These are phyloP conservation scores for Podarcis siculus DNA, from an alignment of 2,797 vertebrate genomes.

Conservation along the genomic window DNA sequence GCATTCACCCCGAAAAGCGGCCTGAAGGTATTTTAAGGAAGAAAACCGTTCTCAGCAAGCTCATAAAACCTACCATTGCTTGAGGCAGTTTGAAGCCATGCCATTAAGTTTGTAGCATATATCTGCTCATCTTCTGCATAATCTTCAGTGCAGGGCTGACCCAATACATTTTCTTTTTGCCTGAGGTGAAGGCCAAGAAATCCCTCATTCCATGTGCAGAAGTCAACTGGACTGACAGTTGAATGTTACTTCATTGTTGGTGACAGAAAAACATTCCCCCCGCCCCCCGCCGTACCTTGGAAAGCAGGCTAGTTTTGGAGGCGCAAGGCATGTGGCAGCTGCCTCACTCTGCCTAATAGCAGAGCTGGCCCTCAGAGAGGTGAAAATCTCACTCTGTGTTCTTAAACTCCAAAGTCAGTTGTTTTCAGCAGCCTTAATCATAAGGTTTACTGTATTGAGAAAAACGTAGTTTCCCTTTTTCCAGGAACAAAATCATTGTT, in stretches of 20 bases:
- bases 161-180: too few species aligned
- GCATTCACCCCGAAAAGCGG: too few species aligned
- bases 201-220: too few species aligned
- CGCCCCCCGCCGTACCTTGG: fast-evolving
- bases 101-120: not conserved
- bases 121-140: not conserved
- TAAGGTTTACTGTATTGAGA: not conserved
- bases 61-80: not conserved
- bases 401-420: conserved; percentile 30
- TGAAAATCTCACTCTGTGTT: conserved; percentile 32
- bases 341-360: too few species aligned
- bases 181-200: too few species aligned
- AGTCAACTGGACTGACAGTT: too few species aligned
- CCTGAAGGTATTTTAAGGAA: too few species aligned
- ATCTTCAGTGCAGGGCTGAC: not conserved
- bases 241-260: too few species aligned
- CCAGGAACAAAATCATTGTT: not conserved
- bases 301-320: too few species aligned
- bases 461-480: conserved; percentile 29
- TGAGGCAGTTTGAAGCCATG: not conserved
- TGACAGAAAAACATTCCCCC: too few species aligned
- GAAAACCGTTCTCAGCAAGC: not conserved
- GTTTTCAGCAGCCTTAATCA: conserved; percentile 22
- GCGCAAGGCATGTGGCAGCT: too few species aligned
- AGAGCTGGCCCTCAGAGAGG: not conserved